Evolutionary conservation across 2,797 vertebrate genomes (phyloP), one percentile per base, ranked within the genome.

Genomic region (Sebastes flavidus): DNA sequence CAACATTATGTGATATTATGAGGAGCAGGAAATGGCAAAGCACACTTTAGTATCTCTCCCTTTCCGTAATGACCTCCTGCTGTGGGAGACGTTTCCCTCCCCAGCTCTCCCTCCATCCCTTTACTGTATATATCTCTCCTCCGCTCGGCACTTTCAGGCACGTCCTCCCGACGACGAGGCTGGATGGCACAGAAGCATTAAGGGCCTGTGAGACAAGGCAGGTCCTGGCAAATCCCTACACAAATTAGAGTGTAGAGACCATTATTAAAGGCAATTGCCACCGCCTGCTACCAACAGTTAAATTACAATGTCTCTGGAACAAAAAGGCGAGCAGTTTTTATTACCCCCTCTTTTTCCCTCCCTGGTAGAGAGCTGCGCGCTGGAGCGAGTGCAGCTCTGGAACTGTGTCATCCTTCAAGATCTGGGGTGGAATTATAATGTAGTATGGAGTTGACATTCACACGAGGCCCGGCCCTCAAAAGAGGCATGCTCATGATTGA

Each of bases 181-280:
- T 78, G 72, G 77, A 80, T 80, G 60, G 69, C 83, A 83, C 77
- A 71, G 81, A 86, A 83, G 86, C 91, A 89, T 91, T 87, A 88
- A 88, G 69, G 86, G 78, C 82, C 87, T 78, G 38, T 55, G 85
- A 93, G 90, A 88, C 79, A 54, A 82, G 67, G 56, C 78, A 65
- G 74, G 81, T 83, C 80, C 63, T 25, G 76, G 79, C 81, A 92
- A 93, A 94, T 93, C 86, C 87, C 90, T 49, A 65, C 82, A 80
- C 89, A 94, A 93, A 95, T 94, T 94, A 92, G 71, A 92, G 77
- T 71, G 83, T 81, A 80, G 86, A 87, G 89, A 88, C 85, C 87
- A 85, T 95, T 93, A 94, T 93, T 93, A 92, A 87, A 94, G 82
- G 65, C 87, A 81, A 80, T 87, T 88, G 78, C 70, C 75, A 72